These are phyloP conservation scores for Hemistola chrysoprasaria DNA, from an alignment of 2,888 invertebrate genomes.

Conservation along the genomic window DNA sequence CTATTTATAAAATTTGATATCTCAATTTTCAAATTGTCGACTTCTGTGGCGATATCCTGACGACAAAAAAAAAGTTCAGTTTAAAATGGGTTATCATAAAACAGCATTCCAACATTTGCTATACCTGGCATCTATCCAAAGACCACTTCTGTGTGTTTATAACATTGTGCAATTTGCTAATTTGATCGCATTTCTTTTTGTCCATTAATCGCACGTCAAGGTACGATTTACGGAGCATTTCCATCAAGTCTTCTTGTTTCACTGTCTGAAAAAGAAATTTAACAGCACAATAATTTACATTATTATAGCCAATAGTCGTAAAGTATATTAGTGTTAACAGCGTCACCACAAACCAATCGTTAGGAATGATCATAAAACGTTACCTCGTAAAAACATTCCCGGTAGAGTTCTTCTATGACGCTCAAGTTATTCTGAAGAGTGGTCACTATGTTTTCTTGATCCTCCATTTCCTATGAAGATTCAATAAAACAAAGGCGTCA, in stretches of 20 bases:
- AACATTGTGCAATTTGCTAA: slow-evolving; percentile 46
- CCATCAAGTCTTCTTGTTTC: slow-evolving; percentile 66
- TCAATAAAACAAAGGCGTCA: neutral
- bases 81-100: no score
- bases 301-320: no score
- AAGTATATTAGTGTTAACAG: no score
- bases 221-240: slow-evolving; percentile 56
- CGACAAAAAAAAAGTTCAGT: slow-evolving; percentile 31
- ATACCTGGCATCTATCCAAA: slow-evolving; percentile 56
- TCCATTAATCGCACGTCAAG: slow-evolving; percentile 56
- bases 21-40: slow-evolving; percentile 65
- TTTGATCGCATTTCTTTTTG: slow-evolving; percentile 47
- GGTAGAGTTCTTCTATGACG: slow-evolving; percentile 66
- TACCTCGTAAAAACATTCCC: slow-evolving; percentile 74
- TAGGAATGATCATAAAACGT: slow-evolving; percentile 24
- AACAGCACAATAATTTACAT: neutral
- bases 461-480: slow-evolving; percentile 51
- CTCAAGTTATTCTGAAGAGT: slow-evolving; percentile 58
- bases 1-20: slow-evolving; percentile 64
- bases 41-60: slow-evolving; percentile 65
- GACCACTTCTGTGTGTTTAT: slow-evolving; percentile 54
- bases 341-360: neutral
- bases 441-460: slow-evolving; percentile 47
- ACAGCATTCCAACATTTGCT: neutral
- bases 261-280: slow-evolving; percentile 50